These are phyloP conservation scores for Pristis pectinata DNA, from an alignment of 2,797 vertebrate species.

Conservation along the genomic window DNA sequence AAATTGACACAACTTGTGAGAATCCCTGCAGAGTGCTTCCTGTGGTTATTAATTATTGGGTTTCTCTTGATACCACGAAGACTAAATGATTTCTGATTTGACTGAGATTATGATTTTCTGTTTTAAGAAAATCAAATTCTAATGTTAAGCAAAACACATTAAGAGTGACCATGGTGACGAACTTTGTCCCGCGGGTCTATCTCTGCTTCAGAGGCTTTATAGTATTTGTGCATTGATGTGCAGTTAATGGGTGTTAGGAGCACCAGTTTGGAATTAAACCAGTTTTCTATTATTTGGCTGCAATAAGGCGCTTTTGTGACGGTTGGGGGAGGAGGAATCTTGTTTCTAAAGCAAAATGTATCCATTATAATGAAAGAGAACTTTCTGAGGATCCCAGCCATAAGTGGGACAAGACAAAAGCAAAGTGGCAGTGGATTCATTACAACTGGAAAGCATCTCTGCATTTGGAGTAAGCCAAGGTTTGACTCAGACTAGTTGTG, in stretches of 20 bases:
- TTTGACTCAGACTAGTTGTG: background rate
- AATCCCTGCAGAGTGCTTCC: background rate
- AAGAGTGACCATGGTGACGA: background rate
- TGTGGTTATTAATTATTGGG: background rate
- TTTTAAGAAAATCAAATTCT: background rate
- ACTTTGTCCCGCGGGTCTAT: background rate
- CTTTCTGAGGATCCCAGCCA: background rate
- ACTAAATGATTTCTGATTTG: background rate
- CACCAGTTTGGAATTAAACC: constrained; percentile 16
- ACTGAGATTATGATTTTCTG: background rate
- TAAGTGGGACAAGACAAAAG: background rate
- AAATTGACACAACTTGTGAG: background rate
- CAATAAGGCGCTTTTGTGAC: background rate
- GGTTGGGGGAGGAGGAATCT: background rate
- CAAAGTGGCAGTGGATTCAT: background rate
- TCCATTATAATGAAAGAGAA: background rate
- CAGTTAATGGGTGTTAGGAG: background rate
- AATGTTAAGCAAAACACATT: background rate
- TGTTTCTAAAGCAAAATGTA: background rate
- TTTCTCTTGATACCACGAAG: background rate
- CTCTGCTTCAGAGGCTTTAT: background rate
- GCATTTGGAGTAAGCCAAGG: background rate
- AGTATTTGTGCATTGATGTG: constrained; percentile 27
- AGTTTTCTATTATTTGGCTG: constrained; percentile 8
- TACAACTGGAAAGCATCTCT: background rate